These are phyloP conservation scores for Chrysolina haemoptera DNA, from an alignment of 2,888 invertebrate genomes.

Conservation along the genomic window DNA sequence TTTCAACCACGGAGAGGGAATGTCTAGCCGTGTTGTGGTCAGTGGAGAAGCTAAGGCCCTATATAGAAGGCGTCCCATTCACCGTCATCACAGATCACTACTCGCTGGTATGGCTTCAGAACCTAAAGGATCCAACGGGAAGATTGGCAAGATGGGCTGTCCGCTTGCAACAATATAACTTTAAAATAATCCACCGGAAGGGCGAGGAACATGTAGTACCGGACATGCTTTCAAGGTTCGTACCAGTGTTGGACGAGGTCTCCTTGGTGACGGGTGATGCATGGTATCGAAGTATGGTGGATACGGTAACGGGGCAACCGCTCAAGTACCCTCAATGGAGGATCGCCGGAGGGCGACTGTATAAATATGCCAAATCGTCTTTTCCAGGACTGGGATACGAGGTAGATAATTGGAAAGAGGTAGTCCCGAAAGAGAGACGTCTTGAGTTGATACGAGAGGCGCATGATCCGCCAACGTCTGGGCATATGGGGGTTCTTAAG, in stretches of 20 bases:
- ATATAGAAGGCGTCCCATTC: background rate
- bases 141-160: constrained; percentile 28
- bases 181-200: constrained; percentile 42
- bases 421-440: no score
- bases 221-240: constrained; percentile 35
- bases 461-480: no score
- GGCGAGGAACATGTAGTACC: constrained; percentile 36
- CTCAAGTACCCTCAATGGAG: no score
- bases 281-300: constrained; percentile 49
- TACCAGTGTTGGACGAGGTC: no score
- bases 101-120: no score
- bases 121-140: constrained; percentile 40
- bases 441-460: no score
- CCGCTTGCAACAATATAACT: constrained; percentile 44
- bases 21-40: no score
- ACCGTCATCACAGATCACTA: background rate
- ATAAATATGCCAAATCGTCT: constrained; percentile 41
- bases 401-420: constrained; percentile 8
- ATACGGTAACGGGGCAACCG: no score
- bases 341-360: no score
- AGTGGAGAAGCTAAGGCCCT: no score
- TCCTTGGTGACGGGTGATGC: constrained; percentile 19
- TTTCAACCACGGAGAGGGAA: no score
- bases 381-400: constrained; percentile 36
- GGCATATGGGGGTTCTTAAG: no score